phyloP scores from a whole-genome alignment of 2,888 invertebrate species.

The Melolontha melolontha region DNA sequence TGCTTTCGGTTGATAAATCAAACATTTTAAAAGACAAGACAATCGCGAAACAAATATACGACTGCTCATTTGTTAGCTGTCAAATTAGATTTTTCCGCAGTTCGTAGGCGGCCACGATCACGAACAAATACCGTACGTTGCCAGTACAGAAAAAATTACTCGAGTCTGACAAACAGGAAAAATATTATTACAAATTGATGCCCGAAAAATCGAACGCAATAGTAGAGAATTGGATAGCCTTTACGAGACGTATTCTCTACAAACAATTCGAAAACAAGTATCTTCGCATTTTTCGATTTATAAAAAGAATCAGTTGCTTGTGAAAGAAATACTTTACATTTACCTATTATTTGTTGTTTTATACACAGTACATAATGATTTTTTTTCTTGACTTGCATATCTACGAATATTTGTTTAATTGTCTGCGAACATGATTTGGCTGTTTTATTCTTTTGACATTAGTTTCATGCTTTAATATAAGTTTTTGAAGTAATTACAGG shows the following conservation, averaged over 20 bases:
- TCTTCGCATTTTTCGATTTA: background rate
- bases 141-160: slow-evolving; percentile 11
- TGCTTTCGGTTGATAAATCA: slow-evolving; percentile 9
- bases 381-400: no score
- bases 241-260: background rate
- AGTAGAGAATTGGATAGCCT: slow-evolving; percentile 9
- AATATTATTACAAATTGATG: slow-evolving; percentile 39
- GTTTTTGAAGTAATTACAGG: no score
- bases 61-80: slow-evolving; percentile 37
- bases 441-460: no score
- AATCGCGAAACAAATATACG: slow-evolving; percentile 11
- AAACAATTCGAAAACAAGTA: slow-evolving; percentile 8
- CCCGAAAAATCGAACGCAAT: slow-evolving; percentile 25
- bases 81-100: slow-evolving; percentile 31
- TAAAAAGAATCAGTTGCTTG: background rate
- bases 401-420: no score
- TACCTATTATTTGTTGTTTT: no score
- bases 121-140: slow-evolving; percentile 2
- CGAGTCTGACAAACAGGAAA: slow-evolving; percentile 30
- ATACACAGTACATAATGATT: no score
- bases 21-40: slow-evolving; percentile 2
- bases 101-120: slow-evolving; percentile 9
- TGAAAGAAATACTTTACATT: no score
- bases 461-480: no score
- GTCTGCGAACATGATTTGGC: no score